phyloP scores from a whole-genome alignment of 2,888 invertebrate genomes.

The Chesias legatella region DNA sequence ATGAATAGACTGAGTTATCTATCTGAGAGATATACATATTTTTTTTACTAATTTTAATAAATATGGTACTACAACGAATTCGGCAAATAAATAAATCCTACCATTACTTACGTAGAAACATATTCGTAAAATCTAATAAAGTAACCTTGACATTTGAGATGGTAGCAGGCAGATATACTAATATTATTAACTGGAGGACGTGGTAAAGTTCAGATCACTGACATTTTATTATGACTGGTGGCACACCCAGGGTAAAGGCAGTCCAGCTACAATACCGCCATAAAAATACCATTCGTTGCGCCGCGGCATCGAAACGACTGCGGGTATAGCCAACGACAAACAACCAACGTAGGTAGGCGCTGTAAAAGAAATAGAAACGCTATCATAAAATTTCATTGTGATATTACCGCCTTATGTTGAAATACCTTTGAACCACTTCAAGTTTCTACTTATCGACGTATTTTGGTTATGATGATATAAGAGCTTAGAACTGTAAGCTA shows the following conservation, averaged over 20 bases:
- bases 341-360: slow-evolving; percentile 5
- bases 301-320: slow-evolving; percentile 23
- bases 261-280: slow-evolving; percentile 31
- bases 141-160: slow-evolving; percentile 10
- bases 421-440: no score
- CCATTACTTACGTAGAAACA: no score
- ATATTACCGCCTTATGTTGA: no score
- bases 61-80: no score
- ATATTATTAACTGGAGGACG: slow-evolving; percentile 10
- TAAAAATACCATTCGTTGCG: slow-evolving; percentile 36
- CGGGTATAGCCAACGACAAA: slow-evolving; percentile 10
- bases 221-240: slow-evolving; percentile 33
- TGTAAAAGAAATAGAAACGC: slow-evolving; percentile 24
- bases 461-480: no score
- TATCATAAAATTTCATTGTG: slow-evolving; percentile 27
- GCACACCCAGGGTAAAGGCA: slow-evolving; percentile 11
- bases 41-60: no score
- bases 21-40: no score
- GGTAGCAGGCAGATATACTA: slow-evolving; percentile 2
- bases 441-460: no score
- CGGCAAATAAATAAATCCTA: no score
- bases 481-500: no score
- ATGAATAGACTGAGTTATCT: no score
- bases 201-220: slow-evolving; percentile 28
- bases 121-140: neutral